Percentiles rank a stretch among this genome's conserved stretches.
These are phyloP conservation scores for Zophobas morio DNA, from an alignment of 1,140 invertebrate species.

Conservation along the genomic window DNA sequence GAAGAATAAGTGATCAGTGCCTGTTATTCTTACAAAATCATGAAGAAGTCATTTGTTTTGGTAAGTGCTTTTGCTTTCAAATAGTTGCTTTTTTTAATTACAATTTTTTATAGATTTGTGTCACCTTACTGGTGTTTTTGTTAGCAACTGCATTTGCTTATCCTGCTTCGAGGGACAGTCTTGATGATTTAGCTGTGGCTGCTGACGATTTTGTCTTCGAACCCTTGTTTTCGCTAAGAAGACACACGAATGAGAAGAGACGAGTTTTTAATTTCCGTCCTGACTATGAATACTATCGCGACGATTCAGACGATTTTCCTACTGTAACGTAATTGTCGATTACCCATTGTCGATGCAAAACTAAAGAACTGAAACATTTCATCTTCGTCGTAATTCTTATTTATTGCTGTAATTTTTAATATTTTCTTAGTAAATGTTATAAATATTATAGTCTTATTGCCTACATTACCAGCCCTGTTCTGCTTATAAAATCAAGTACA, in stretches of 20 bases:
- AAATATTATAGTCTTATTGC: background rate
- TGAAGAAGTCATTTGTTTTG: slow-evolving; percentile 3
- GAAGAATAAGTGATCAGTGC: background rate
- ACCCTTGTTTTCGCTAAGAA: background rate
- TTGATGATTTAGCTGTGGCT: background rate
- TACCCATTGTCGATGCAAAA: background rate
- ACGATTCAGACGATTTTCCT: slow-evolving; percentile 21
- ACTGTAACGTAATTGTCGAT: slow-evolving; percentile 10
- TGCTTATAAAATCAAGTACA: background rate
- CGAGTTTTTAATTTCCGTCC: slow-evolving; percentile 1
- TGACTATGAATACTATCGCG: background rate
- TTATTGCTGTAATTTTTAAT: background rate
- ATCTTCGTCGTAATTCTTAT: too few species aligned
- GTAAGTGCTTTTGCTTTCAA: slow-evolving; percentile 10
- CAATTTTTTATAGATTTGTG: slow-evolving; percentile 7
- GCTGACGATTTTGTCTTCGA: slow-evolving; percentile 7
- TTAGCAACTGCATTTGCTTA: background rate
- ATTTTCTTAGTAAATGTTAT: slow-evolving; percentile 19
- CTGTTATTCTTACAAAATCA: background rate
- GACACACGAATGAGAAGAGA: background rate
- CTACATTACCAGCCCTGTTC: background rate
- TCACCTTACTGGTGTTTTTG: background rate
- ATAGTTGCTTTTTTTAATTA: slow-evolving; percentile 9
- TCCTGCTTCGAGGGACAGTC: background rate
- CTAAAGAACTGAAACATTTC: too few species aligned